Percentiles rank a stretch among this genome's conserved stretches.
These are phyloP conservation scores for Antechinus stuartii DNA, from an alignment of 2,113 vertebrate genomes.

Conservation along the genomic window DNA sequence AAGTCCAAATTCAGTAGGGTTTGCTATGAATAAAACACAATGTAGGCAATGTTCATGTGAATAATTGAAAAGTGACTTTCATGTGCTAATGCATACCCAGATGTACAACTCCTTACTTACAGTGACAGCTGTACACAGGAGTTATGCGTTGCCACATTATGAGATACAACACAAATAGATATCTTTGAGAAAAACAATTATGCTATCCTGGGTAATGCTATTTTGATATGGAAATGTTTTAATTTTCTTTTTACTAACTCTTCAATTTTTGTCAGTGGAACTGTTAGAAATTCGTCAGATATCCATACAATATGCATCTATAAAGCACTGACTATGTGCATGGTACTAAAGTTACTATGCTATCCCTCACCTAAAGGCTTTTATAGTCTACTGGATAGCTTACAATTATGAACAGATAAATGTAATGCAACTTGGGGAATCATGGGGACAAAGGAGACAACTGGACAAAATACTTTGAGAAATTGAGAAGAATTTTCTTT, in stretches of 20 bases:
- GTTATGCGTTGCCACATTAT: constrained; percentile 28
- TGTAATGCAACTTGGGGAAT: not conserved
- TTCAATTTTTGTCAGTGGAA: not conserved
- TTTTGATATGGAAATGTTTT: not conserved
- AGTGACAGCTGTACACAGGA: constrained; percentile 44
- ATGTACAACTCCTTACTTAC: constrained; percentile 24
- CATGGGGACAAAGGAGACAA: not conserved
- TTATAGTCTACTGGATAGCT: not conserved
- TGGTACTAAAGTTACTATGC: not conserved
- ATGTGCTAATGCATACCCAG: not conserved
- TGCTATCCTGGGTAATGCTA: not conserved
- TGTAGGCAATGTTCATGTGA: not conserved
- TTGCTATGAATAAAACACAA: not conserved
- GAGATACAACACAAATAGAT: constrained; percentile 5
- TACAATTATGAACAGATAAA: not conserved
- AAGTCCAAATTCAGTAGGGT: constrained; percentile 31
- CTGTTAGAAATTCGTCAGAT: not conserved
- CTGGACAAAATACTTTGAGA: not conserved
- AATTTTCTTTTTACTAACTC: not conserved
- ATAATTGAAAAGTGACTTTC: constrained; percentile 26
- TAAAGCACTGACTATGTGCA: not conserved
- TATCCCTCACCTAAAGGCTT: not conserved
- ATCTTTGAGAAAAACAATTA: not conserved
- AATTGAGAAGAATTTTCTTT: not conserved
- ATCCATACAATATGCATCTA: not conserved